Base-by-base conservation (phyloP, 2,888 invertebrate species). In the Caenorhabditis sp. region DNA sequence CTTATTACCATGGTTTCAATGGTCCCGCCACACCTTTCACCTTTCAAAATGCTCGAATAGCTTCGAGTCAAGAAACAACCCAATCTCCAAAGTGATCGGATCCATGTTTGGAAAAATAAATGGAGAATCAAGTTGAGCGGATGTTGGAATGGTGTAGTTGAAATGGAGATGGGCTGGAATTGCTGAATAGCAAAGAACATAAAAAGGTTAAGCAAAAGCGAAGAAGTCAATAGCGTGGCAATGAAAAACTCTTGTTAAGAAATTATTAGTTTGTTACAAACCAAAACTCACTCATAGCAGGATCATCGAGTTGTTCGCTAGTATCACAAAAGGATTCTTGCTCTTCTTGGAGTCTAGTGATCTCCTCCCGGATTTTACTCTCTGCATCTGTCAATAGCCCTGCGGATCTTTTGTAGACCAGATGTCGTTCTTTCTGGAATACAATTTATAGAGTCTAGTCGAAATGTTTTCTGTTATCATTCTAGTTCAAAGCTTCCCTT, bases 41-140 rank as follows among this genome's bases (percentile, higher is more conserved):
- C 90, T 82, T 79, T 89, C 77, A 81, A 92, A 92, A 80, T 92
- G 91, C 56, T 92, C 90, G 61, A 82, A 92, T n/a, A 92, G 85
- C 66, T 89, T 88, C 0, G 91, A 89, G 80, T 91, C 91, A 31
- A 90, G 74, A 73, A 92, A 92, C n/a, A 91, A 77, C 2, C 89
- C 91, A 49, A 92, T 90, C 77, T 92, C 92, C 28, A 92, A 79
- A 10, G 92, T 92, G 24, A 92, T 90, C 10, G 92, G 91, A 63
- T 92, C 92, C 85, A 91, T 86, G 64, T 91, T 89, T 2, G 92
- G 92, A 64, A 92, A 92, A 63, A 92, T 90, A 77, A 92, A 90
- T 14, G 90, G 88, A 1, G 91, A 91, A 74, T 91, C 91, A 2
- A 91, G 85, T 47, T 89, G 87, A 35, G 90, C 92, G 16, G 87